Evolutionary conservation across 2,888 invertebrate species (phyloP).

Genomic region (Pammene aurita): DNA sequence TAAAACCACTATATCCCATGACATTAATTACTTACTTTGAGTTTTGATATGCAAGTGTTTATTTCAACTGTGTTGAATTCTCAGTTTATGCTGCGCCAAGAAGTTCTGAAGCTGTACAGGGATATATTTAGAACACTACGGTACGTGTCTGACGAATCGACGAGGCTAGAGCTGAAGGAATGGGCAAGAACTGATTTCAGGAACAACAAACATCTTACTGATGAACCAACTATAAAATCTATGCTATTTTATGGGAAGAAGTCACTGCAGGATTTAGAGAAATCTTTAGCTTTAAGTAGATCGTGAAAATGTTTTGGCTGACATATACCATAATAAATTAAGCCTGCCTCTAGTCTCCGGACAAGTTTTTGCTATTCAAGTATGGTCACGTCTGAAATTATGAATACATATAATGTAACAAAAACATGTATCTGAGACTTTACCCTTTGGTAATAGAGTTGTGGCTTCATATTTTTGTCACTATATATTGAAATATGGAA

Average conservation of each 20-base stretch:
- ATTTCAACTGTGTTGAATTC: slow-evolving; percentile 52
- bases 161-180: slow-evolving; percentile 85
- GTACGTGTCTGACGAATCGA: slow-evolving; percentile 85
- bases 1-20: neutral
- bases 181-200: slow-evolving; percentile 91
- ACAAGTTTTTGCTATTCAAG: no score
- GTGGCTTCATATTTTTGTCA: no score
- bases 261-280: slow-evolving; percentile 86
- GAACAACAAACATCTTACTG: slow-evolving; percentile 86
- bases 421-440: no score
- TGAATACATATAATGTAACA: no score
- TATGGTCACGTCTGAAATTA: no score
- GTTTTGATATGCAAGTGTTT: neutral
- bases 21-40: slow-evolving; percentile 11
- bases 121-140: slow-evolving; percentile 87
- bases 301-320: slow-evolving; percentile 48
- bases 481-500: no score
- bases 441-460: no score
- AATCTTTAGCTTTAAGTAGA: slow-evolving; percentile 85
- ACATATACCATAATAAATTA: no score
- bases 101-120: slow-evolving; percentile 90
- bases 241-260: slow-evolving; percentile 87
- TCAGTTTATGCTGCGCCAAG: slow-evolving; percentile 91
- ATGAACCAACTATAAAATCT: slow-evolving; percentile 89
- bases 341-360: no score